Evolutionary conservation across 2,888 invertebrate species (phyloP).

Genomic region (Drosophila trichaetosa): DNA sequence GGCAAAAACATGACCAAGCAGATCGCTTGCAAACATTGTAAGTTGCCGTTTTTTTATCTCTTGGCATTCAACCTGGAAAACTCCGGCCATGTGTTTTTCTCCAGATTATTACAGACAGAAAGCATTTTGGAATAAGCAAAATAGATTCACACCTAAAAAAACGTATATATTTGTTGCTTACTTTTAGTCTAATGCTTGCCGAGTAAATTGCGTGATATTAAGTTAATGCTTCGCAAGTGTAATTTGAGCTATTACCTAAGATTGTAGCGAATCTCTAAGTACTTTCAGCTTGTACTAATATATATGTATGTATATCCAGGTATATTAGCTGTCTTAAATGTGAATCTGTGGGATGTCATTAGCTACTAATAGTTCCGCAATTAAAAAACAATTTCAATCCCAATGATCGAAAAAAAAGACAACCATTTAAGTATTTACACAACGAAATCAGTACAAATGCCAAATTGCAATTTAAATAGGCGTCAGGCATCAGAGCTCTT

Average conservation of each 20-base stretch:
- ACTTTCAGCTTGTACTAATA: conserved; percentile 12
- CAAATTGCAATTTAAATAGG: conserved; percentile 22
- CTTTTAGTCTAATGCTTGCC: conserved; percentile 4
- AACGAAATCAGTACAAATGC: conserved; percentile 3
- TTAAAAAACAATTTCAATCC: conserved; percentile 65
- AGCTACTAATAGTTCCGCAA: conserved; percentile 60
- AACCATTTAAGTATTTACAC: conserved; percentile 18
- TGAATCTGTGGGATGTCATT: conserved; percentile 27
- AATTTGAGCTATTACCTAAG: conserved; percentile 9
- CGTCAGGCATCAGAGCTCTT: conserved; percentile 29
- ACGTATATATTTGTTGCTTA: conserved; percentile 1
- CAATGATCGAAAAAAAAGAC: background rate
- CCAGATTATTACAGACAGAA: conserved; percentile 2
- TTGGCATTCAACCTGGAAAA: conserved; percentile 7
- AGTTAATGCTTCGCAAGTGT: conserved; percentile 15
- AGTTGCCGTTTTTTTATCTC: background rate
- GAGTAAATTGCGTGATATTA: conserved; percentile 14
- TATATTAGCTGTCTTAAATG: conserved; percentile 28
- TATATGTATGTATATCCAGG: conserved; percentile 16
- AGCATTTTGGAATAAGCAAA: background rate
- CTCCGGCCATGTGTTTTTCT: conserved; percentile 41
- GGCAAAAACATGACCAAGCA: background rate
- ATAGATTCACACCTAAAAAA: conserved; percentile 7
- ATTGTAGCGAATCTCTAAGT: conserved; percentile 6
- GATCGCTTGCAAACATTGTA: background rate